A percentile compares a stretch with the other conserved stretches of the same genome.
phyloP scores from a whole-genome alignment of 2,888 invertebrate species.

The Trachelus iudaicus region DNA sequence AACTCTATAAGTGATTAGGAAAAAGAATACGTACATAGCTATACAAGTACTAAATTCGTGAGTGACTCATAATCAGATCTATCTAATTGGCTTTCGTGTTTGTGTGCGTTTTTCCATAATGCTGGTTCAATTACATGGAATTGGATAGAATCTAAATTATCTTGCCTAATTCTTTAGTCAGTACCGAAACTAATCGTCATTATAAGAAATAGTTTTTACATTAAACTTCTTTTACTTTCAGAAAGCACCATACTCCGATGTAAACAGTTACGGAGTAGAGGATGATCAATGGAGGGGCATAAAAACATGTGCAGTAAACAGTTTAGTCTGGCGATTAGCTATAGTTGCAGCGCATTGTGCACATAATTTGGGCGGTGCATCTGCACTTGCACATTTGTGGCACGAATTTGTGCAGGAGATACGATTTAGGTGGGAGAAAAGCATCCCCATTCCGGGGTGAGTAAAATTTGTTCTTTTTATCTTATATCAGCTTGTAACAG shows the following conservation, averaged over 20 bases:
- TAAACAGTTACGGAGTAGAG: slow-evolving; percentile 45
- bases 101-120: not conserved
- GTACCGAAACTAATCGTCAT: not conserved
- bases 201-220: not conserved
- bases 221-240: slow-evolving; percentile 28
- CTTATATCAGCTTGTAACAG: not conserved
- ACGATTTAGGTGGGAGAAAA: slow-evolving; percentile 89
- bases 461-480: slow-evolving; percentile 60
- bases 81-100: not conserved
- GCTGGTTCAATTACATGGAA: not conserved
- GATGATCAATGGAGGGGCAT: slow-evolving; percentile 65
- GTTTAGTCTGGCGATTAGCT: slow-evolving; percentile 85
- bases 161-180: not conserved
- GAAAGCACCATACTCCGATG: slow-evolving; percentile 59
- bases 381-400: slow-evolving; percentile 90
- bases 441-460: slow-evolving; percentile 85
- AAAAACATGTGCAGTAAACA: slow-evolving; percentile 83
- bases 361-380: slow-evolving; percentile 79
- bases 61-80: not conserved
- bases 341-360: slow-evolving; percentile 79
- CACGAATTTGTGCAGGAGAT: slow-evolving; percentile 92
- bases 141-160: not conserved
- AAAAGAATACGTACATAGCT: not conserved
- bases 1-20: not conserved
- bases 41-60: not conserved